Percentiles rank a stretch among this genome's conserved stretches.
Conservation (phyloP, 1,140 invertebrate genomes). For the Helicoverpa zea region DNA sequence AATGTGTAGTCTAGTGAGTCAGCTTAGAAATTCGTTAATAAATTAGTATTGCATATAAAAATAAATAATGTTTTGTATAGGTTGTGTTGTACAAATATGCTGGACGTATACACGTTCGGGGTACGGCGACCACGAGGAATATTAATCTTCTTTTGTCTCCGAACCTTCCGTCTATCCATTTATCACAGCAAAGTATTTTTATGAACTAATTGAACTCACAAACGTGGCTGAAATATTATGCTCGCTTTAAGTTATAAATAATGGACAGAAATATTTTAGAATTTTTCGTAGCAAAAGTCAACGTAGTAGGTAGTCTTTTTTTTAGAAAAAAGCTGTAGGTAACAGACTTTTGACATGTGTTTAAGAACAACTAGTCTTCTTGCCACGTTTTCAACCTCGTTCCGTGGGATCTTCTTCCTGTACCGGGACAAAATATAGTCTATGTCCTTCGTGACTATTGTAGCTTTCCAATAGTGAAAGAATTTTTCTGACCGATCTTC, state of each 20-base stretch:
- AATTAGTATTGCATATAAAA: neutral
- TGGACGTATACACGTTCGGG: constrained; percentile 10
- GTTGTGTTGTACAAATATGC: constrained; percentile 26
- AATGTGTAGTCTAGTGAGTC: too few relatives aligned
- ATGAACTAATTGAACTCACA: constrained; percentile 55
- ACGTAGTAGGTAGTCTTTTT: neutral
- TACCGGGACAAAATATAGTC: too few relatives aligned
- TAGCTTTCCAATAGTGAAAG: too few relatives aligned
- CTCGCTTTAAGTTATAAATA: constrained; percentile 21
- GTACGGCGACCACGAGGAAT: constrained; percentile 44
- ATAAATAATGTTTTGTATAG: constrained; percentile 6
- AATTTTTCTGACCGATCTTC: too few relatives aligned
- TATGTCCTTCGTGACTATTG: too few relatives aligned
- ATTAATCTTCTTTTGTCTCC: constrained; percentile 56
- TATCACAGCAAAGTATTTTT: constrained; percentile 54
- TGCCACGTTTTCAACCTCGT: too few relatives aligned
- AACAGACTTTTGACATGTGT: too few relatives aligned
- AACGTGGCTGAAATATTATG: constrained; percentile 46
- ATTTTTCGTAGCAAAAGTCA: constrained; percentile 7
- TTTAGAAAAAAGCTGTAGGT: neutral
- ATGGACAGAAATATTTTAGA: constrained; percentile 19
- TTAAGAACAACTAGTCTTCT: too few relatives aligned
- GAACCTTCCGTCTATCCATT: constrained; percentile 50
- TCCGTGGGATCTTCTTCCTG: too few relatives aligned
- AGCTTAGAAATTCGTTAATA: neutral